Evolutionary conservation across 2,888 invertebrate species (phyloP).

Genomic region (Dolichomitus sp.): DNA sequence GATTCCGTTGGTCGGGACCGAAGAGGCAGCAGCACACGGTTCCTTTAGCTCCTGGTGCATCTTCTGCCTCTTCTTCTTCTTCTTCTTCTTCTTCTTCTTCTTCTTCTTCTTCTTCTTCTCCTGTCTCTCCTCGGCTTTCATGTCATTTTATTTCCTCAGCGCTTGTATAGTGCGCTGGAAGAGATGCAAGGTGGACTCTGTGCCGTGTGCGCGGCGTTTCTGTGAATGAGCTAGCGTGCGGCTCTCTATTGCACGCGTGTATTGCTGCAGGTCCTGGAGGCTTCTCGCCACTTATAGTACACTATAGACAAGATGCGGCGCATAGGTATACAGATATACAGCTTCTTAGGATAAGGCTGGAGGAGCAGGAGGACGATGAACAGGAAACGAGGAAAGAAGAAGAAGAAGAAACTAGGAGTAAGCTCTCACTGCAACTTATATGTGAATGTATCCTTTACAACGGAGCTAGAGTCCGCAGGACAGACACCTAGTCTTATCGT

Average conservation of each 20-base stretch:
- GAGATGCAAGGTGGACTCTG: constrained; percentile 63
- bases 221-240: constrained; percentile 68
- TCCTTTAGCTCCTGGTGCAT: constrained; percentile 38
- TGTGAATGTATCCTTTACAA: constrained; percentile 28
- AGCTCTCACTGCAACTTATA: constrained; percentile 12
- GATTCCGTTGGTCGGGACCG: constrained; percentile 59
- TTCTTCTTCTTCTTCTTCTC: constrained; percentile 21
- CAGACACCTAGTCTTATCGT: constrained; percentile 13
- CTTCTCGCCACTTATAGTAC: constrained; percentile 31
- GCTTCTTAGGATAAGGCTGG: neutral
- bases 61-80: constrained; percentile 31
- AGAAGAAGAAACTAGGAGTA: constrained; percentile 36
- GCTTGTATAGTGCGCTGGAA: constrained; percentile 30
- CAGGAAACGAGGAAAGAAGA: constrained; percentile 19
- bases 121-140: constrained; percentile 53
- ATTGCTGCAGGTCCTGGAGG: constrained; percentile 10
- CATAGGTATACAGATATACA: constrained; percentile 10
- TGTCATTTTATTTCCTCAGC: constrained; percentile 62
- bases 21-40: constrained; percentile 44
- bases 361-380: constrained; percentile 6
- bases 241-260: constrained; percentile 26
- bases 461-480: constrained; percentile 15
- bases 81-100: constrained; percentile 32
- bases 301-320: constrained; percentile 26
- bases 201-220: constrained; percentile 51